A percentile compares a stretch with the other conserved stretches of the same genome.
Conservation (phyloP, 2,113 vertebrate genomes). For the Cryptotis parvus region DNA sequence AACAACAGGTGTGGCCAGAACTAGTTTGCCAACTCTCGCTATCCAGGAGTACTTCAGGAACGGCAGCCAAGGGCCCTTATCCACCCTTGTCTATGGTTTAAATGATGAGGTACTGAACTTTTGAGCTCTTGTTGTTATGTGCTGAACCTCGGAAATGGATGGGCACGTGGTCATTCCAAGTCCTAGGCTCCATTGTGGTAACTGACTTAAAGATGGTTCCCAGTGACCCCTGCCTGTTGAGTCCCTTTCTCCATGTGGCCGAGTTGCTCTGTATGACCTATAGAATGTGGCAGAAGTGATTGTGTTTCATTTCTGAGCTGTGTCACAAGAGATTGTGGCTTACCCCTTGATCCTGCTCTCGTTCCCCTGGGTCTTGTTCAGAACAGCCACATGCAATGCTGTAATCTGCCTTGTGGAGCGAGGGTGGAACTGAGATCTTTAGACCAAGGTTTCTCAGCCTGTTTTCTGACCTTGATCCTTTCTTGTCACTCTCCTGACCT, state of each 20-base stretch:
- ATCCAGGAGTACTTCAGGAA: not conserved
- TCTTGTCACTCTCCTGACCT: no score
- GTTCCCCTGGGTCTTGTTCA: not conserved
- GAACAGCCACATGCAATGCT: not conserved
- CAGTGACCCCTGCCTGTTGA: not conserved
- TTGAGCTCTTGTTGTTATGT: not conserved
- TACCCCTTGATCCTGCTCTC: not conserved
- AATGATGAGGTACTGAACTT: not conserved
- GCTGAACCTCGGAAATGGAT: not conserved
- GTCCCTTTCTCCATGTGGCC: not conserved
- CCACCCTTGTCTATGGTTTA: not conserved
- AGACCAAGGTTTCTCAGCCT: not conserved
- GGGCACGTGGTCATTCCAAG: not conserved
- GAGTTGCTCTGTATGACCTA: not conserved
- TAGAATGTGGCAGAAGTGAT: not conserved
- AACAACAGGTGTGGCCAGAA: not conserved
- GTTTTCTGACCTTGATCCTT: no score
- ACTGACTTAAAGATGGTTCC: not conserved
- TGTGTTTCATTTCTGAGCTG: not conserved
- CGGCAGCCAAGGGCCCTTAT: not conserved
- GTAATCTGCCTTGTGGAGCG: not conserved
- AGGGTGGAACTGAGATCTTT: not conserved
- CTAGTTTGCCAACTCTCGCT: not conserved
- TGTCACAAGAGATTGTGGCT: not conserved
- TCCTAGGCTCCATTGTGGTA: not conserved